A percentile compares a stretch with the other conserved stretches of the same genome.
These are phyloP conservation scores for Bellardia bayeri DNA, from an alignment of 2,888 invertebrate genomes.

Conservation along the genomic window DNA sequence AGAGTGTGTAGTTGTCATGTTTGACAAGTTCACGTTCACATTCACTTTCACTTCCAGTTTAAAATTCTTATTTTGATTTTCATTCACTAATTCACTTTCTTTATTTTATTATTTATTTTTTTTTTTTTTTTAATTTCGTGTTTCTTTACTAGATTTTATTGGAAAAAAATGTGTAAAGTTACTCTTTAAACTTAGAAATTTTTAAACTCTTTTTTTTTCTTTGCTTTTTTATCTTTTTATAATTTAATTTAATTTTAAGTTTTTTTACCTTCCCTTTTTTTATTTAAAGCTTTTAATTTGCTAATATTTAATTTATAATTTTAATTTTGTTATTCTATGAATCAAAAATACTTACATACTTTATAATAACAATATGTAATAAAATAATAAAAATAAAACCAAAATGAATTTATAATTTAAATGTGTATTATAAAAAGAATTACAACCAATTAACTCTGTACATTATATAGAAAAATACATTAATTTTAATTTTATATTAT, in stretches of 20 bases:
- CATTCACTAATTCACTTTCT: not conserved
- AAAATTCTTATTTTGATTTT: constrained; percentile 26
- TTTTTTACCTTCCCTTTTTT: constrained; percentile 44
- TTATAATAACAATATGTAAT: constrained; percentile 35
- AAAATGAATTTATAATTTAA: constrained; percentile 72
- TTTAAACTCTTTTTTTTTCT: constrained; percentile 39
- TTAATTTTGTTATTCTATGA: constrained; percentile 59
- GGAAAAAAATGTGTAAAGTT: constrained; percentile 61
- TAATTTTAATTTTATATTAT: constrained; percentile 52
- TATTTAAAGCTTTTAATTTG: constrained; percentile 56
- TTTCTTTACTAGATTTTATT: constrained; percentile 53
- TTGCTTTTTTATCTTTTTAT: constrained; percentile 7
- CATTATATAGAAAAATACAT: constrained; percentile 59
- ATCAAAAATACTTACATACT: constrained; percentile 43
- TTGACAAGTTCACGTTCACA: not conserved
- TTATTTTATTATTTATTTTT: not conserved
- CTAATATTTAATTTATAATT: constrained; percentile 48
- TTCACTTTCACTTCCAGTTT: not conserved
- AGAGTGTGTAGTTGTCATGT: constrained; percentile 24
- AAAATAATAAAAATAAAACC: constrained; percentile 52
- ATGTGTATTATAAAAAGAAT: constrained; percentile 50
- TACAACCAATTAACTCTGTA: constrained; percentile 37
- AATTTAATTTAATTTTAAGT: constrained; percentile 40
- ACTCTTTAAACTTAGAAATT: constrained; percentile 35
- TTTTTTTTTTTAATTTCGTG: constrained; percentile 2